Base-by-base conservation (phyloP, 2,797 vertebrate genomes). In the Dendrocincla tyrannina region DNA sequence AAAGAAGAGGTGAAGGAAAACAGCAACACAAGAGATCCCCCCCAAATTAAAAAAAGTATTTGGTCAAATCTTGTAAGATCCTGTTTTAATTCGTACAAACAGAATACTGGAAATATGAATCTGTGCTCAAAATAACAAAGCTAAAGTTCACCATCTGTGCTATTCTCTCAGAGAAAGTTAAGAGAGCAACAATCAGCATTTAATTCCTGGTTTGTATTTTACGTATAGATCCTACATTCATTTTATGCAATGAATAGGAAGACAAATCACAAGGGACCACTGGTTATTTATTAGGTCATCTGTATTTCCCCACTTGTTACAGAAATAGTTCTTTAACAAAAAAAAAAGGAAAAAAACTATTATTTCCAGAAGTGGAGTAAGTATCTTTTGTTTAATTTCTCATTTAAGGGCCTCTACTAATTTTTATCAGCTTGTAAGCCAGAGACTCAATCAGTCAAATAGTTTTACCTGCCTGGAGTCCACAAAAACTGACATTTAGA, bases 1-100 rank as follows among this genome's bases (percentile, higher is more conserved):
- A 91, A 82, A 81, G 32, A 93, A 81, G 46, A 90, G 37, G 24
- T 74, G 41, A 93, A 94, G 88, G 84, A 88, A 76, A 92, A 82
- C 33, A 76, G 59, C 33, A 72, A 62, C 46, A 72, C 22, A 32
- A 59, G 27, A 80, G 47, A 91, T 11, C 32, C 9, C 30, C 19
- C 25, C 7, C 20, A 19, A 23, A 39, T 89, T 70, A 55, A 72
- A 73, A 73, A 89, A 56, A 63, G 3, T 35, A 89, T 64, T 68
- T 81, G 73, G 58, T 85, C 63, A 47, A 19, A 77, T 15, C 27
- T 74, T 11, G 0, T 17, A 79, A 74, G 73, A 88, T 82, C 63
- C 55, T 82, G 30, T 73, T 94, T 82, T 81, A 53, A 79, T 46
- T 82, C 77, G 76, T 47, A 64, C 49, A 68, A 89, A 67, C 41